These are phyloP conservation scores for Sympetrum striolatum DNA, from an alignment of 2,888 invertebrate species.

Conservation along the genomic window DNA sequence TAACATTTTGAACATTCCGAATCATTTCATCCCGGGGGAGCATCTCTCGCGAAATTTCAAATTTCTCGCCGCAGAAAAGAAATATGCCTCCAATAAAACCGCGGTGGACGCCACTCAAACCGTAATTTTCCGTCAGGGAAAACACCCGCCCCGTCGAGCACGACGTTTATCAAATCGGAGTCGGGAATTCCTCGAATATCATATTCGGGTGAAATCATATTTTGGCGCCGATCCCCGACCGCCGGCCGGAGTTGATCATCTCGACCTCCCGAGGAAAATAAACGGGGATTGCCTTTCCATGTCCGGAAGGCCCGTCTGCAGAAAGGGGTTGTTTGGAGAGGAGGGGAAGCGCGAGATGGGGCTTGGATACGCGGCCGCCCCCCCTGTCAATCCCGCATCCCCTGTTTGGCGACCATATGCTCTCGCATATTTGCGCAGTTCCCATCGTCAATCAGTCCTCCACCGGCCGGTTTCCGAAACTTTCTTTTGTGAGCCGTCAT, in stretches of 20 bases:
- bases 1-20: no score
- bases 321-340: background rate
- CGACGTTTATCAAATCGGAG: background rate
- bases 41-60: background rate
- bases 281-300: background rate
- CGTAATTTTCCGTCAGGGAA: background rate
- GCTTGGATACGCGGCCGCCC: background rate
- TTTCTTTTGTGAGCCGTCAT: background rate
- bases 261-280: background rate
- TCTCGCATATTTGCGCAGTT: constrained; percentile 30
- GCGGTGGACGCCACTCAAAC: background rate
- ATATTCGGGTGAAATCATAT: background rate
- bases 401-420: constrained; percentile 32
- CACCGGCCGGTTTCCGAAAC: background rate
- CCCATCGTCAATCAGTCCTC: constrained; percentile 18
- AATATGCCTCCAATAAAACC: background rate
- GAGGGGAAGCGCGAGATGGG: background rate
- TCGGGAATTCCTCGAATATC: background rate
- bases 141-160: background rate
- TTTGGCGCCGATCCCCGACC: background rate
- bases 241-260: background rate
- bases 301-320: background rate
- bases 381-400: background rate
- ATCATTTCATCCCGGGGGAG: no score
- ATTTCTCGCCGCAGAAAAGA: background rate